Base-by-base conservation (phyloP, 2,888 invertebrate species). In the Rhogogaster chlorosoma region DNA sequence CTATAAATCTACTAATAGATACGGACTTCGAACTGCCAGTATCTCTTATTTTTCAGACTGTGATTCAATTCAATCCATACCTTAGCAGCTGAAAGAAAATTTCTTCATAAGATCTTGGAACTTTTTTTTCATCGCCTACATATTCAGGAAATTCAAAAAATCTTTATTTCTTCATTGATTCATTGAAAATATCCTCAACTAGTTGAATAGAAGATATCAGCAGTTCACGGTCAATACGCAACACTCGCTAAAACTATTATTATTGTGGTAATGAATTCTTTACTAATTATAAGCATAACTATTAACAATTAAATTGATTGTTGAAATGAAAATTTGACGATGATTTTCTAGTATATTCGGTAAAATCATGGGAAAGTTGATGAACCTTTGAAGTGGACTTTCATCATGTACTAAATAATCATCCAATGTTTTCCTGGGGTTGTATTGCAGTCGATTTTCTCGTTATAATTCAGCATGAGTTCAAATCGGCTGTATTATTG, bases 171-270 rank as follows among this genome's bases (percentile, higher is more conserved):
- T 12, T 71, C n/a, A 71, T 38, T 12, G 0, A 38, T 12, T 71
- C n/a, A 71, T 38, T 12, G 0, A 38, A 71, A 78, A 29, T 57
- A 7, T 53, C 4, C n/a, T 36, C 53, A 32, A 32, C 18, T 53
- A 29, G 18, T 38, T 78, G 18, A 78, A 78, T 57, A 42, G 26
- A 82, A 82, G 64, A 64, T 82, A 82, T 64, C 2, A 64, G 82
- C 82, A 82, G 82, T 82, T 82, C 64, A 82, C 22, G 42, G 64
- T 82, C 64, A 29, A 64, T 64, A 64, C 64, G 64, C 82, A 64
- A 82, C 64, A 64, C 82, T 82, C 82, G 82, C 82, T 82, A 82
- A 82, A 42, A 82, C 26, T 82, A 64, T 38, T 64, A 82, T 22
- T 36, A 70, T 70, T 38, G 38, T 82, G 64, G 42, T 82, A 36